Base-by-base conservation (phyloP, 2,888 invertebrate species). In the Dolichomitus sp. region DNA sequence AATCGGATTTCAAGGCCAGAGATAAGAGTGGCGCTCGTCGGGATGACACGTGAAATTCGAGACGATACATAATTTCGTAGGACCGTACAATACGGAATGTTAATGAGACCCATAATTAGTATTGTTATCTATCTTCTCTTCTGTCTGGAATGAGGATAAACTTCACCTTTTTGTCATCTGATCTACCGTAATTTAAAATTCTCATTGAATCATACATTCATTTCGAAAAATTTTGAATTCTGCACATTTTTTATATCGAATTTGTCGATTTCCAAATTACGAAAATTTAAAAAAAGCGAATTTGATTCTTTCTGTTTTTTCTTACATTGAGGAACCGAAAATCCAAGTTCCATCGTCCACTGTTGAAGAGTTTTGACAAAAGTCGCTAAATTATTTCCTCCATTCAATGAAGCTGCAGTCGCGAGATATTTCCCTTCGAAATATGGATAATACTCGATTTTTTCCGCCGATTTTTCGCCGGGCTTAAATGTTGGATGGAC, bases 401-500 rank as follows among this genome's bases (percentile, higher is more conserved):
- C 98, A 92, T 98, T 98, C 57, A 98, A 94, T n/a, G 98, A 97
- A 61, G 98, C 98, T 14, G 97, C 98, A 6, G 98, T 97, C 5
- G 97, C 97, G 74, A 98, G 94, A 93, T 96, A 97, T 78, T 95
- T 95, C n/a, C 95, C 95, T 73, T 95, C 94, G 91, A 98, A 97
- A 93, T 97, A 98, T 14, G 97, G 97, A 90, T 97, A 95, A 92
- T 97, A 96, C 89, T 97, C 96, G 37, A 98, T 89, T 75, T 87
- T 88, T 7, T 86, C 88, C 83, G 59, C 2, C 2, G 40, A 57
- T 68, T 63, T 37, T 0, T 19, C 54, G 57, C 95, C 91, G 80
- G 95, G 95, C 79, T 94, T 93, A 83, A 95, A 95, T 23, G 93
- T 93, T 76, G 95, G 94, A 37, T 95, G 95, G n/a, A 97, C 95